Evolutionary conservation across 2,888 invertebrate genomes (phyloP).

Genomic region (Tipula unca): DNA sequence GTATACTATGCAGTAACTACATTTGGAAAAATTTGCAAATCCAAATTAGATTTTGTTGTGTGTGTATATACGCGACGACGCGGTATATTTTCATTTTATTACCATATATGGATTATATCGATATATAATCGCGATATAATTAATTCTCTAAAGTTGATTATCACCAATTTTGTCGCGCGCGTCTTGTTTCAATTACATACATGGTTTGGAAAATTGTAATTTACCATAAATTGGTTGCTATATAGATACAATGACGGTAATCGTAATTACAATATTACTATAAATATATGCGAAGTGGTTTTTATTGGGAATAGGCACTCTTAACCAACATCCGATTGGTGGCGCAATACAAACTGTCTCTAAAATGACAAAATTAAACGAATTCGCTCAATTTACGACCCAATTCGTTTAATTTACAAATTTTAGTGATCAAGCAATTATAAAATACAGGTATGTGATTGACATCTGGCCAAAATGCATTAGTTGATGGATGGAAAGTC

Average conservation of each 20-base stretch:
- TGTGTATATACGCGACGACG: not conserved
- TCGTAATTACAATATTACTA: not conserved
- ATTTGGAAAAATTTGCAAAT: not conserved
- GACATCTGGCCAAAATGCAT: too few relatives aligned
- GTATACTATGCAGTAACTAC: too few relatives aligned
- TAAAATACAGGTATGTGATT: too few relatives aligned
- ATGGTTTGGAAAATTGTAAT: not conserved
- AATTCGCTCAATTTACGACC: too few relatives aligned
- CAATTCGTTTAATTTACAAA: too few relatives aligned
- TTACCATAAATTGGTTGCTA: not conserved
- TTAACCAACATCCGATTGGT: not conserved
- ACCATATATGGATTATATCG: not conserved
- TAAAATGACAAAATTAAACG: too few relatives aligned
- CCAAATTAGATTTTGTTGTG: not conserved
- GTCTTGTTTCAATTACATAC: not conserved
- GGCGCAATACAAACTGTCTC: too few relatives aligned
- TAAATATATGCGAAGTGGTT: not conserved
- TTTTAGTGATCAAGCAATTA: too few relatives aligned
- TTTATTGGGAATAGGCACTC: not conserved
- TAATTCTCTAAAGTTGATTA: not conserved
- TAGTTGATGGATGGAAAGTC: too few relatives aligned
- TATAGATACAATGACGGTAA: not conserved
- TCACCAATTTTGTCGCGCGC: not conserved
- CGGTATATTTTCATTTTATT: not conserved
- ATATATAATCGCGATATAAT: not conserved